Conservation (phyloP, 2,888 invertebrate species). For the Meliscaeva auricollis region DNA sequence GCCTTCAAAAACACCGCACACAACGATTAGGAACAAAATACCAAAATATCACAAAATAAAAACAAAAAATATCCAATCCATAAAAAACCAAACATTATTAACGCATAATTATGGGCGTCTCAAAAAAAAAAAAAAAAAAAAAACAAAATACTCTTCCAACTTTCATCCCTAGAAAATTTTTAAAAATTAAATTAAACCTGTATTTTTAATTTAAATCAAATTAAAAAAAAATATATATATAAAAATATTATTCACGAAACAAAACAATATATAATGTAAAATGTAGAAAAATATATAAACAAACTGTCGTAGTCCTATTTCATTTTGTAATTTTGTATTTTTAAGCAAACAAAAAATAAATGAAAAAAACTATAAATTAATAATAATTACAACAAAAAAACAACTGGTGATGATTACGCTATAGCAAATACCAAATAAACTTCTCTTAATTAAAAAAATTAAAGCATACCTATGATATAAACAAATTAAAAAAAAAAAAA, state of each 20-base stretch:
- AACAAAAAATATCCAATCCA: constrained; percentile 33
- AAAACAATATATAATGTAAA: constrained; percentile 53
- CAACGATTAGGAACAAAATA: constrained; percentile 69
- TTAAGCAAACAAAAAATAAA: constrained; percentile 61
- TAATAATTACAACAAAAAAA: constrained; percentile 31
- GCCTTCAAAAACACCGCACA: constrained; percentile 70
- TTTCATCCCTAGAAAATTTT: constrained; percentile 68
- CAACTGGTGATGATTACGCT: constrained; percentile 65
- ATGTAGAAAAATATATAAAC: constrained; percentile 64
- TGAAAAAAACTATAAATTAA: constrained; percentile 55
- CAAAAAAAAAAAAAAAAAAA: constrained; percentile 28
- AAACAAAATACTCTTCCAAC: constrained; percentile 63
- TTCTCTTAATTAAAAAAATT: constrained; percentile 58
- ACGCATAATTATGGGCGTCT: constrained; percentile 58
- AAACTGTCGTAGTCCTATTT: constrained; percentile 75
- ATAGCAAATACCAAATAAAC: constrained; percentile 70
- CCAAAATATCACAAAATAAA: constrained; percentile 20
- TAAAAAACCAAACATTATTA: constrained; percentile 32
- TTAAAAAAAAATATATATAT: constrained; percentile 10
- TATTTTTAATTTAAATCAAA: constrained; percentile 39
- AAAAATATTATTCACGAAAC: constrained; percentile 52
- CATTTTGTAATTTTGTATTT: constrained; percentile 75
- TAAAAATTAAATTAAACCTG: constrained; percentile 41
- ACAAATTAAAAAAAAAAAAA: constrained; percentile 4
- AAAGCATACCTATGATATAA: constrained; percentile 59